phyloP scores from a whole-genome alignment of 2,797 vertebrate species.

The Malacoctenus gilli region DNA sequence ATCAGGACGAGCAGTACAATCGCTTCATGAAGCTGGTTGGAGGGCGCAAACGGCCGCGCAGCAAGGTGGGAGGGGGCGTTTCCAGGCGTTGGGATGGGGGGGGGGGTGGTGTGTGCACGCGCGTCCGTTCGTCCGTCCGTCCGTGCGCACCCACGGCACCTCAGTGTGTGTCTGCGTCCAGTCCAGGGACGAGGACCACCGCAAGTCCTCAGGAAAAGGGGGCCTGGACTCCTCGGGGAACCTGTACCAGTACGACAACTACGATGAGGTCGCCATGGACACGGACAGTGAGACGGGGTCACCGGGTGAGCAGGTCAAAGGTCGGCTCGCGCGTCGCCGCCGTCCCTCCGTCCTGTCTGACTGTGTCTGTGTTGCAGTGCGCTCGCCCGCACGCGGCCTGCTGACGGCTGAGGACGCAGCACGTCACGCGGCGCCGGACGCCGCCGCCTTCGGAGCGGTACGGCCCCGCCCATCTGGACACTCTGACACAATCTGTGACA shows the following conservation, averaged over 20 bases:
- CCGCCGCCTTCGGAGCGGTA: too few species aligned
- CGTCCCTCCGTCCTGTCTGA: too few species aligned
- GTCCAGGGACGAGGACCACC: slow-evolving; percentile 90
- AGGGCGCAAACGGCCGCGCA: slow-evolving; percentile 84
- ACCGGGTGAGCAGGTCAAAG: slow-evolving; percentile 86
- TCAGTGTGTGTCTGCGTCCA: slow-evolving; percentile 48
- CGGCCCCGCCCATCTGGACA: too few species aligned
- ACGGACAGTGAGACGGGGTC: slow-evolving; percentile 96
- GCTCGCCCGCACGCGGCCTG: too few species aligned
- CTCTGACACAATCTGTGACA: too few species aligned
- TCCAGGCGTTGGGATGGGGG: too few species aligned
- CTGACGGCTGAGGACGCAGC: too few species aligned
- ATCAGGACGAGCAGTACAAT: slow-evolving; percentile 98
- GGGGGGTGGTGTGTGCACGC: too few species aligned
- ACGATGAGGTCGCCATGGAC: slow-evolving; percentile 99
- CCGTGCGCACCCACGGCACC: not conserved
- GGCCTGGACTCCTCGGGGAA: slow-evolving; percentile 88
- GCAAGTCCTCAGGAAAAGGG: slow-evolving; percentile 87
- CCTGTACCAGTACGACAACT: slow-evolving; percentile 98
- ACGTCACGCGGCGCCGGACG: too few species aligned
- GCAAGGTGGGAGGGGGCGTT: slow-evolving; percentile 78
- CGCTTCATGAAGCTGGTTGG: slow-evolving; percentile 98
- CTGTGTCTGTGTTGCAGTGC: too few species aligned
- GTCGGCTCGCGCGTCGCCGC: too few species aligned
- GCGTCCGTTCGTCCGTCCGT: not conserved